Evolutionary conservation across 2,113 vertebrate species (phyloP), one percentile per base, ranked within the genome.

Genomic region (Morone chrysops): DNA sequence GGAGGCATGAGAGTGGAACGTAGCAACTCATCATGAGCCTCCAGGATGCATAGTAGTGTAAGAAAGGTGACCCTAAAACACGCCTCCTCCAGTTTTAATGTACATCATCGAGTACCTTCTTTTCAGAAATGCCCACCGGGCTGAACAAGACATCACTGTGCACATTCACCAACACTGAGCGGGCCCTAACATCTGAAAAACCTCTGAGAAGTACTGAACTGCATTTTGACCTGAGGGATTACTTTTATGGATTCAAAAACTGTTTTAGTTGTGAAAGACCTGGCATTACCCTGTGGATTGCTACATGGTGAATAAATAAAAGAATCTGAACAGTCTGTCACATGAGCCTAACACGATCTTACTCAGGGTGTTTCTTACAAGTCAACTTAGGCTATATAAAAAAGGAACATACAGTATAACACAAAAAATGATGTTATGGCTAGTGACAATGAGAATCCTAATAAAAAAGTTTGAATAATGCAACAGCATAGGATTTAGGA

Each of bases 1-100:
- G 76, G 70, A 92, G 70, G 85, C 86, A 80, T 68, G 83, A 87
- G 87, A 84, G 82, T 75, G 86, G 87, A 90, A 88, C 84, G 63
- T 47, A 67, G 71, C 75, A 74, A 85, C 83, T 87, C 77, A 87
- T 80, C 73, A 78, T 62, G 84, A 89, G 78, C 77, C 82, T 62
- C 78, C 84, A 81, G 90, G 84, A 89, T 61, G 90, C 74, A 83
- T 84, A 47, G 80, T 69, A 43, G 62, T 73, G 80, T 47, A 25
- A 51, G 80, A 75, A 84, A 89, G 69, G 84, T 90, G 84, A 92
- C 75, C 71, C 66, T 41, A 88, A 84, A 90, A 83, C 8, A 72
- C 60, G 75, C 57, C 54, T 60, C 31, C 11, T 59, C 11, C 36
- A 51, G 48, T 74, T 78, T 77, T 81, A 61, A 78, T 78, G 73